A percentile compares a stretch with the other conserved stretches of the same genome.
phyloP scores from a whole-genome alignment of 1,140 invertebrate genomes.

The Ridgeia piscesae region DNA sequence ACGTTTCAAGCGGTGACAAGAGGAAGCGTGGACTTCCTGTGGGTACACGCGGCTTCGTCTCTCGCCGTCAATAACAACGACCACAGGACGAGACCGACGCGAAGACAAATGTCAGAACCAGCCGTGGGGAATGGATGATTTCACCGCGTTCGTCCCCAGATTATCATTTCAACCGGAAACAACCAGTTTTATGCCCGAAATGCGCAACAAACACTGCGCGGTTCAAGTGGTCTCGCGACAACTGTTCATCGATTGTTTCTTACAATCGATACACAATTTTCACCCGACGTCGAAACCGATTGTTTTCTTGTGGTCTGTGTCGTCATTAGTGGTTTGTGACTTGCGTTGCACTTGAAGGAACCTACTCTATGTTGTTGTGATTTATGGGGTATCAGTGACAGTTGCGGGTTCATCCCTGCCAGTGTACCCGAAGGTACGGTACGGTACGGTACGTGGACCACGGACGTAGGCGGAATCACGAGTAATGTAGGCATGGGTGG shows the following conservation, averaged over 20 bases:
- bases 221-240: background rate
- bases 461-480: no score
- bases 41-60: background rate
- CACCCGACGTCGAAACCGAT: background rate
- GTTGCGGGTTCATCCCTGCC: no score
- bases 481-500: no score
- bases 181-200: background rate
- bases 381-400: no score
- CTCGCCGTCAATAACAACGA: background rate
- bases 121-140: background rate
- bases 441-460: no score
- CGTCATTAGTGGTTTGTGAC: background rate
- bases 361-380: no score
- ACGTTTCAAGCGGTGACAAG: no score
- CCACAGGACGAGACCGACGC: background rate
- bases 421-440: no score
- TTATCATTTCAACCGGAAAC: background rate
- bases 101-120: no score
- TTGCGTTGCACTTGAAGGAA: no score
- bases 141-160: background rate
- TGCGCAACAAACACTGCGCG: background rate
- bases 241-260: background rate
- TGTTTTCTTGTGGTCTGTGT: background rate
- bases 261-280: background rate
- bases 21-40: background rate